phyloP scores from a whole-genome alignment of 2,113 vertebrate species.

The Trichomycterus rosablanca region DNA sequence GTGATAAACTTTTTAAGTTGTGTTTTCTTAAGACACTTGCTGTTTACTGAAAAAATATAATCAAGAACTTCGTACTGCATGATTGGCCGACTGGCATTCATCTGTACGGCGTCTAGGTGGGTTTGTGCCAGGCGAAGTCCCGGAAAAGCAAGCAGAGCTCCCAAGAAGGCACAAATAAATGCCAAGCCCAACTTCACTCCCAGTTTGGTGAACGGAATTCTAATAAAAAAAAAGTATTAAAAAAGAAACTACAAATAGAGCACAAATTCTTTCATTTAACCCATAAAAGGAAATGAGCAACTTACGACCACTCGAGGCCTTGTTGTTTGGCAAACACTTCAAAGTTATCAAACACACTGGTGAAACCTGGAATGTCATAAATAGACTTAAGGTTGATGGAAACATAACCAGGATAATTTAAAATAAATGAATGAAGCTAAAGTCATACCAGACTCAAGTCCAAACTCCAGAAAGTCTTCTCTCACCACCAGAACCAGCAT shows the following conservation, averaged over 20 bases:
- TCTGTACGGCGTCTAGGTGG: conserved; percentile 79
- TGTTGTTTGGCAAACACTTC: conserved; percentile 75
- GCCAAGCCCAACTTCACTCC: conserved; percentile 79
- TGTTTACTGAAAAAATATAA: not conserved
- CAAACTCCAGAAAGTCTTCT: conserved; percentile 89
- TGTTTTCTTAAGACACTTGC: no score
- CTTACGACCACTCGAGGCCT: conserved; percentile 88
- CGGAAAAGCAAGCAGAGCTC: conserved; percentile 85
- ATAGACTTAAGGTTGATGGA: not conserved
- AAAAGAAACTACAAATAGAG: not conserved
- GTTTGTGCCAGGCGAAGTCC: conserved; percentile 92
- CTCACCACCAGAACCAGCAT: conserved; percentile 84
- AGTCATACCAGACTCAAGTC: conserved; percentile 76
- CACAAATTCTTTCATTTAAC: no score
- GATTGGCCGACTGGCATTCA: conserved; percentile 73
- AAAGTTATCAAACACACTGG: conserved; percentile 71
- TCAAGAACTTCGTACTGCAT: conserved; percentile 68
- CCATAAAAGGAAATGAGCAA: conserved; percentile 31
- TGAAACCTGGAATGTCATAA: conserved; percentile 64
- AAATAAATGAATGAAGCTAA: not conserved
- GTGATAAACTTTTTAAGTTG: no score
- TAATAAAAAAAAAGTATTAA: conserved; percentile 44
- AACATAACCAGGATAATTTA: not conserved
- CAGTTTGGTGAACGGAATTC: conserved; percentile 79
- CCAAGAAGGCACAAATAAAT: conserved; percentile 77